Evolutionary conservation across 2,113 vertebrate genomes (phyloP), one percentile per base, ranked within the genome.

Genomic region (Glaucidium brasilianum): DNA sequence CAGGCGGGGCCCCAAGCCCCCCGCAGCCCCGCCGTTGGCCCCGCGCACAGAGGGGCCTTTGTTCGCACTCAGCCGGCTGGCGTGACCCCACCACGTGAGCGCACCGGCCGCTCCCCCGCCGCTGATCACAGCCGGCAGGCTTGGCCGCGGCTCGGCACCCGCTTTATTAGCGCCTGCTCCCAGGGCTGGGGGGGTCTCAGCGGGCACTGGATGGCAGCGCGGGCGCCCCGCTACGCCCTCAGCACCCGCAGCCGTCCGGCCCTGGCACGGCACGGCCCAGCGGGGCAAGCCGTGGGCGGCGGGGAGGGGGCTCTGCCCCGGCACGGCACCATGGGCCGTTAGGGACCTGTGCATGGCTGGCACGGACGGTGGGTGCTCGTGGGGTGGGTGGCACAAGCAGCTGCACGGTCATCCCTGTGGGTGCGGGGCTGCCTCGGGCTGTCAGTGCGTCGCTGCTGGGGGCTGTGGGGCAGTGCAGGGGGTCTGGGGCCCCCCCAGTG

Each of bases 11-110:
- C 88, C 86, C 77, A 1, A 5, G 32, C 49, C 62, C 88, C 74
- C 91, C 22, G 9, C 7, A 7, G 62, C 63, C 84, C 58, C 7
- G 5, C 80, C 5, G 2, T 63, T 9, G 4, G 78, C 79, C 80
- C 69, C 6, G 21, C 21, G 23, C 79, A 94, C 95, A 96, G 82
- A 90, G 68, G 68, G 1, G 52, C 83, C 90, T 96, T 97, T 96
- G 96, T 97, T 56, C 2, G 10, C 32, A 55, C 89, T 96, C 96
- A 94, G 92, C 94, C 83, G 94, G 84, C 94, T 47, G 18, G 96
- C 95, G 92, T 97, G 96, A 96, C 89, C 87, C 49, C 62, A 37
- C 92, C 97, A 96, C 93, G 97, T 97, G 97, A 96, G 82, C 22
- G 16, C 88, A 22, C 45, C 92, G 50, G 84, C 91, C 43, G 73